phyloP scores from a whole-genome alignment of 2,113 vertebrate genomes.

The Jacana jacana region DNA sequence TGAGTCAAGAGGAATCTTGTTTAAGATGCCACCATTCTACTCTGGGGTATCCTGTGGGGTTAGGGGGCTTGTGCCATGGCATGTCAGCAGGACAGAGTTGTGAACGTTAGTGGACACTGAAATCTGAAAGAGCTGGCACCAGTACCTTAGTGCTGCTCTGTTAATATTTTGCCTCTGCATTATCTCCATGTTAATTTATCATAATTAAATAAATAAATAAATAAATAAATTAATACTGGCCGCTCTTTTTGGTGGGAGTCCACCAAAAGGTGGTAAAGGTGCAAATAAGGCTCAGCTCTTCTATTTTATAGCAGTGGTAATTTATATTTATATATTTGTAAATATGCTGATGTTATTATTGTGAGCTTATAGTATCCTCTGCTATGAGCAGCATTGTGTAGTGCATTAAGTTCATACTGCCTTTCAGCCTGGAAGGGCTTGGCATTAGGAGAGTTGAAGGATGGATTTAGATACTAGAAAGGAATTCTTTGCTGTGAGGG shows the following conservation, averaged over 20 bases:
- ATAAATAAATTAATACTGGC: accelerated
- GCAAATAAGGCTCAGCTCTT: background rate
- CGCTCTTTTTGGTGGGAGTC: background rate
- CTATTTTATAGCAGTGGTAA: background rate
- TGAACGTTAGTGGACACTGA: accelerated
- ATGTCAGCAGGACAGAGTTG: background rate
- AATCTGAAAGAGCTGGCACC: background rate
- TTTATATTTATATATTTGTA: background rate
- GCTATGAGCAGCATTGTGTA: accelerated
- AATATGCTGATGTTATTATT: background rate
- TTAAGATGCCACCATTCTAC: background rate
- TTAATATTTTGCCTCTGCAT: background rate
- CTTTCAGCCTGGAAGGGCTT: background rate
- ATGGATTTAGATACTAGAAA: accelerated
- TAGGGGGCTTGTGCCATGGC: background rate
- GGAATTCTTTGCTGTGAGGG: no score
- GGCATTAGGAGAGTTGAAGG: background rate
- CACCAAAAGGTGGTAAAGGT: background rate
- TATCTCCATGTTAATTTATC: background rate
- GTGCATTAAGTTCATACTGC: background rate
- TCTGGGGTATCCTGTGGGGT: background rate
- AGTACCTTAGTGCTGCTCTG: background rate
- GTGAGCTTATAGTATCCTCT: background rate
- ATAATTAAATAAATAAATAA: background rate
- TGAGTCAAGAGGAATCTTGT: background rate